phyloP scores from a whole-genome alignment of 1,140 invertebrate genomes.

The Papilio helenus region DNA sequence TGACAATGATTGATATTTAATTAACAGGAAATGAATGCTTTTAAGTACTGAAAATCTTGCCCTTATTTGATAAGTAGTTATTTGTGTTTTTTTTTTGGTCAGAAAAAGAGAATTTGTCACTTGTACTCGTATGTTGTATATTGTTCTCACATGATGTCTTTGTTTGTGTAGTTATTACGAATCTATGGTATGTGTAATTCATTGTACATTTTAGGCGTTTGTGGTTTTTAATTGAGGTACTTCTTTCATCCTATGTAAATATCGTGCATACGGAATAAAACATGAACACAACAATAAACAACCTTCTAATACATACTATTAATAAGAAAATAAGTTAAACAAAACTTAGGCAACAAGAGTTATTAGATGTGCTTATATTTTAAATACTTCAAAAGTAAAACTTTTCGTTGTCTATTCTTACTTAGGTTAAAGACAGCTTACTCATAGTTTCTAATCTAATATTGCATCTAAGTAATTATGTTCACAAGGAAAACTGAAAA shows the following conservation, averaged over 20 bases:
- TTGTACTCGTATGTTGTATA: too few relatives aligned
- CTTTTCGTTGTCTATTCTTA: background rate
- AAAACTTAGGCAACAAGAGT: background rate
- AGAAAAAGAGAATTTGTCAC: too few relatives aligned
- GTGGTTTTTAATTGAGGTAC: background rate
- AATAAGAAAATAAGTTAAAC: background rate
- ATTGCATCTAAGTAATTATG: background rate
- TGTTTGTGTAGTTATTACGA: background rate
- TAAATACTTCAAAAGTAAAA: background rate
- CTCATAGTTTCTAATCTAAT: background rate
- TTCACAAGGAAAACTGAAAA: slow-evolving; percentile 19
- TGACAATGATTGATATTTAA: background rate
- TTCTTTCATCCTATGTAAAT: background rate
- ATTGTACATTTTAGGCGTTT: background rate
- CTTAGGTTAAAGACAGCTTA: background rate
- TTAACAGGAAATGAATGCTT: background rate
- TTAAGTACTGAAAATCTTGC: background rate
- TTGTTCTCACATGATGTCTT: background rate
- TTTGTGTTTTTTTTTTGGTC: too few relatives aligned
- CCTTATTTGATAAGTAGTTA: background rate
- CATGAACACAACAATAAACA: too few relatives aligned
- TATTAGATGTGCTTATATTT: background rate
- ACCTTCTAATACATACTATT: background rate
- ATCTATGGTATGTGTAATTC: background rate
- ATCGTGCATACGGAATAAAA: background rate